phyloP scores from a whole-genome alignment of 2,888 invertebrate genomes.

The Brenthis hecate region DNA sequence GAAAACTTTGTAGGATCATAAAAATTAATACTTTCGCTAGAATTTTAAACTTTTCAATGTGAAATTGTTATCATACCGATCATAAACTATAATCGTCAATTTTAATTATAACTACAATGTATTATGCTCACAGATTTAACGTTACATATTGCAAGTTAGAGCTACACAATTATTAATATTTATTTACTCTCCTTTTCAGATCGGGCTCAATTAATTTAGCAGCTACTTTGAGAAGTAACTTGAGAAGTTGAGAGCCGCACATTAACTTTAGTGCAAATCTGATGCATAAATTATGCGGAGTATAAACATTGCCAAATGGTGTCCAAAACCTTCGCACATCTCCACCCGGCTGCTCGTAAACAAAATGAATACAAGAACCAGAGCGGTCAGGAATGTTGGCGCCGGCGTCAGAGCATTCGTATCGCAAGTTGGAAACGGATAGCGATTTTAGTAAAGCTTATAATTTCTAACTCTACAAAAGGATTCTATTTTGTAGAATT shows the following conservation, averaged over 20 bases:
- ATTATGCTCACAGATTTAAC: too few relatives aligned
- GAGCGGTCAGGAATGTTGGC: conserved; percentile 35
- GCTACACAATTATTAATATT: too few relatives aligned
- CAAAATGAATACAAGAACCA: conserved; percentile 29
- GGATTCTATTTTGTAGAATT: background rate
- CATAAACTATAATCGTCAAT: too few relatives aligned
- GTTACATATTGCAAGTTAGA: too few relatives aligned
- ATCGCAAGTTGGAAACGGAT: background rate
- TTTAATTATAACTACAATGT: too few relatives aligned
- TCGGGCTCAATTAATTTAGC: background rate
- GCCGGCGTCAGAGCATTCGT: conserved; percentile 21
- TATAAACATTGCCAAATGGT: background rate
- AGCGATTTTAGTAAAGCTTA: background rate
- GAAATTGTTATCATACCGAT: too few relatives aligned
- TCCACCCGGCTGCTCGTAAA: conserved; percentile 7
- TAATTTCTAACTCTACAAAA: background rate
- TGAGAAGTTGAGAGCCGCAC: background rate
- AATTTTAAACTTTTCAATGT: too few relatives aligned
- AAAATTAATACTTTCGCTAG: too few relatives aligned
- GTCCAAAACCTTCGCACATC: background rate
- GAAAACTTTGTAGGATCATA: too few relatives aligned
- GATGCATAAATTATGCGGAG: background rate
- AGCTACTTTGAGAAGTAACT: background rate
- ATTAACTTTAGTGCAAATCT: background rate
- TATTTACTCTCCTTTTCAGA: too few relatives aligned